These are phyloP conservation scores for Fabriciana adippe DNA, from an alignment of 2,888 invertebrate species.

Conservation along the genomic window DNA sequence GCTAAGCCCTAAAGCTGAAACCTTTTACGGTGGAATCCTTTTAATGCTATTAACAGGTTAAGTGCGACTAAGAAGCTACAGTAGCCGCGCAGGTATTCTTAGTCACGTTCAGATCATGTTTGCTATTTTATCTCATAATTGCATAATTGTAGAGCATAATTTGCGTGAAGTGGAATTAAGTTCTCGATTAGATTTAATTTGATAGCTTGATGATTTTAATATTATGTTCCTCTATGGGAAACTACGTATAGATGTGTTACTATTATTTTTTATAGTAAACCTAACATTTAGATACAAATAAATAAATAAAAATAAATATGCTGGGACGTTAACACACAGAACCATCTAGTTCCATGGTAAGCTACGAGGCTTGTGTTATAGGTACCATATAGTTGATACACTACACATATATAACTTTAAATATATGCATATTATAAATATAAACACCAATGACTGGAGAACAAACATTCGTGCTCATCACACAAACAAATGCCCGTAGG, in stretches of 20 bases:
- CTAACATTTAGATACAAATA: too few relatives aligned
- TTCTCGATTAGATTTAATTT: conserved; percentile 17
- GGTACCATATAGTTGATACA: too few relatives aligned
- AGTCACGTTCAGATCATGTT: conserved; percentile 32
- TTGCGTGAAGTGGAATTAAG: conserved; percentile 20
- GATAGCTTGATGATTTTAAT: neutral
- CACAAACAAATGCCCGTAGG: too few relatives aligned
- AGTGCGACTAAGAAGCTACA: conserved; percentile 33
- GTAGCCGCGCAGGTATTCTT: conserved; percentile 34
- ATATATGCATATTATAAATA: too few relatives aligned
- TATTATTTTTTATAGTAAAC: neutral
- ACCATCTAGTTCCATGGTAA: too few relatives aligned
- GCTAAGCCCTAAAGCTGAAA: conserved; percentile 51
- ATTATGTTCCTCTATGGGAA: neutral
- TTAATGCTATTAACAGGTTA: conserved; percentile 43
- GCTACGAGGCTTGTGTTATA: too few relatives aligned
- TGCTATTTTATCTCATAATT: conserved; percentile 37
- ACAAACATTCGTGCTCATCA: too few relatives aligned
- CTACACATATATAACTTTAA: too few relatives aligned
- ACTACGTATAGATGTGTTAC: neutral
- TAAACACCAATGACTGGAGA: too few relatives aligned
- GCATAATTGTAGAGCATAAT: conserved; percentile 32
- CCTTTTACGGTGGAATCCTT: conserved; percentile 58
- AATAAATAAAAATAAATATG: too few relatives aligned
- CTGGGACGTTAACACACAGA: too few relatives aligned